These are phyloP conservation scores for Pterocles burchelli DNA, from an alignment of 2,113 vertebrate species.

Conservation along the genomic window DNA sequence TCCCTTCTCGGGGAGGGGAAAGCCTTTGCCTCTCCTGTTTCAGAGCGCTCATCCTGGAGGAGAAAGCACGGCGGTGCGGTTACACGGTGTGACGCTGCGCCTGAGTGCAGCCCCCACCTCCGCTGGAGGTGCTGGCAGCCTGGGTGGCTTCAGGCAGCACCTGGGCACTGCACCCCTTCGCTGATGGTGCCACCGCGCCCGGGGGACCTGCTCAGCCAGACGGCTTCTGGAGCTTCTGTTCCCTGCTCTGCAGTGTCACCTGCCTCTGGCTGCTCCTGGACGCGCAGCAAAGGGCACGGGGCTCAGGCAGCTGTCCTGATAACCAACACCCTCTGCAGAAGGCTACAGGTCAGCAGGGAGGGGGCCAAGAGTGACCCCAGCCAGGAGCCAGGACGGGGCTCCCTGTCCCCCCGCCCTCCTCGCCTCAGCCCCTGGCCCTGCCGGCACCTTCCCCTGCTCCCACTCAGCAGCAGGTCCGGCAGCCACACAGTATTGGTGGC, in stretches of 20 bases:
- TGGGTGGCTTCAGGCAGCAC: neutral
- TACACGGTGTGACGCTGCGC: accelerated
- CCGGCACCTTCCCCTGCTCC: too few species aligned
- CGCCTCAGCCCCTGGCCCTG: too few species aligned
- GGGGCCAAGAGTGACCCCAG: too few species aligned
- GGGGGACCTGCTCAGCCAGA: neutral
- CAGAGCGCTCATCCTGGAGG: neutral
- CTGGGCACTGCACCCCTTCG: neutral
- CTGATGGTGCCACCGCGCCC: neutral
- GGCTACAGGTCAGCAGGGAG: too few species aligned
- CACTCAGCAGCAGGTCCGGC: too few species aligned
- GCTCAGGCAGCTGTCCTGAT: neutral
- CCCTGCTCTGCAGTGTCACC: neutral
- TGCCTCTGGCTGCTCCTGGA: neutral
- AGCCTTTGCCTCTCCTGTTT: neutral
- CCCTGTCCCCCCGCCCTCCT: too few species aligned
- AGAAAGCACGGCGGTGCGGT: accelerated
- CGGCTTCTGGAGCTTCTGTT: too few species aligned
- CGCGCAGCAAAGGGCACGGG: too few species aligned
- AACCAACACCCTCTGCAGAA: neutral
- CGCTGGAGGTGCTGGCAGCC: neutral
- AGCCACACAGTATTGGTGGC: too few species aligned
- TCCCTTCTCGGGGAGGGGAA: too few species aligned
- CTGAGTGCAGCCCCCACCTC: neutral
- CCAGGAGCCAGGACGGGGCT: too few species aligned